Evolutionary conservation across 2,113 vertebrate genomes (phyloP).

Genomic region (Aegithalos caudatus): DNA sequence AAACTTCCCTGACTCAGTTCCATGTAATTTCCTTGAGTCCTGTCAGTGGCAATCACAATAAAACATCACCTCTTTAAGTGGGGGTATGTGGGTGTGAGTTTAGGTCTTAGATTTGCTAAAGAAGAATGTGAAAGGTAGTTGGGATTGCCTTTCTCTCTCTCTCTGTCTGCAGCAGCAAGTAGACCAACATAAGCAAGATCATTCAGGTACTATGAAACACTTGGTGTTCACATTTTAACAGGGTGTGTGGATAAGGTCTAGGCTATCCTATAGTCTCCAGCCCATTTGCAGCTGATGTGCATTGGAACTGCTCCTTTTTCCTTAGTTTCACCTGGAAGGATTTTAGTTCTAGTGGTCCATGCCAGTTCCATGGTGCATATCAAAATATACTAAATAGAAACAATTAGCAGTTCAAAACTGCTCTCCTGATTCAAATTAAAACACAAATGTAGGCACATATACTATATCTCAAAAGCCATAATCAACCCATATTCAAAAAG

Average conservation of each 20-base stretch:
- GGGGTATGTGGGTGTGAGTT: neutral
- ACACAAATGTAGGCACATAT: neutral
- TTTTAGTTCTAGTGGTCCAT: neutral
- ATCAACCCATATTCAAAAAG: neutral
- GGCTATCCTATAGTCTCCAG: neutral
- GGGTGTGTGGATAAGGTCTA: neutral
- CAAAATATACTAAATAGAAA: neutral
- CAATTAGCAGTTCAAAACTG: neutral
- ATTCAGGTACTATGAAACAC: neutral
- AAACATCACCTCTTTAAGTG: neutral
- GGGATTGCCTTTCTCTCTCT: neutral
- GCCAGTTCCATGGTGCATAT: neutral
- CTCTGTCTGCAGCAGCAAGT: neutral
- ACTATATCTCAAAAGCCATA: neutral
- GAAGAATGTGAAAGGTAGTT: neutral
- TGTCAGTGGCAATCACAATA: neutral
- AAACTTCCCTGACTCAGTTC: neutral
- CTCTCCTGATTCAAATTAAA: neutral
- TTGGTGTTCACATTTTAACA: neutral
- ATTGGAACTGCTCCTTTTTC: neutral
- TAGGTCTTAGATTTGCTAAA: neutral
- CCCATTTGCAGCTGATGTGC: neutral
- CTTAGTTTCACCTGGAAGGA: neutral
- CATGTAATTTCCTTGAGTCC: accelerated
- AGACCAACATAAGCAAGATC: neutral